Evolutionary conservation across 2,888 invertebrate species (phyloP).

Genomic region (Metalampra italica): DNA sequence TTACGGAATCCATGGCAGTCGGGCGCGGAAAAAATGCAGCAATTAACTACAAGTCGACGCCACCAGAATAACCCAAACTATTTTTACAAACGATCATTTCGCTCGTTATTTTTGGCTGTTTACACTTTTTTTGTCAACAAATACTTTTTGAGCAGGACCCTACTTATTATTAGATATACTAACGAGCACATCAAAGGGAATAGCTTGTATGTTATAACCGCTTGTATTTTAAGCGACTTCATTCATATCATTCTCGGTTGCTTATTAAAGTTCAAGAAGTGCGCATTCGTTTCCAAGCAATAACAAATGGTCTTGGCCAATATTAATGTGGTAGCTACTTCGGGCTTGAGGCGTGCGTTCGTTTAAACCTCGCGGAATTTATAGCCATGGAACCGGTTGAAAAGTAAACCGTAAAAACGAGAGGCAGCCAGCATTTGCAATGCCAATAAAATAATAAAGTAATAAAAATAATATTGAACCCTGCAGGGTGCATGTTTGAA

Average conservation of each 20-base stretch:
- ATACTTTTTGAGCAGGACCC: conserved; percentile 30
- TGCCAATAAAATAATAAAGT: conserved; percentile 68
- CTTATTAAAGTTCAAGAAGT: conserved; percentile 38
- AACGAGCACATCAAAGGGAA: conserved; percentile 43
- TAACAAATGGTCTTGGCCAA: conserved; percentile 57
- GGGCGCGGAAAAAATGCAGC: conserved; percentile 69
- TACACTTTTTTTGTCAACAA: conserved; percentile 52
- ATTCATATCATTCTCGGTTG: conserved; percentile 35
- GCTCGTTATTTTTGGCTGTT: conserved; percentile 63
- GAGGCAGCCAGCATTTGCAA: conserved; percentile 58
- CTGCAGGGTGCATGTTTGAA: conserved; percentile 48
- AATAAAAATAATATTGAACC: conserved; percentile 56
- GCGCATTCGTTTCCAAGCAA: conserved; percentile 36
- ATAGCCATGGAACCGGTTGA: conserved; percentile 52
- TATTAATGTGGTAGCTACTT: conserved; percentile 56
- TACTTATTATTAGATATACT: conserved; percentile 37
- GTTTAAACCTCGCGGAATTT: conserved; percentile 56
- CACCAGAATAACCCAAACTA: conserved; percentile 62
- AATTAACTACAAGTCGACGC: conserved; percentile 64
- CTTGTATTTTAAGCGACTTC: conserved; percentile 36
- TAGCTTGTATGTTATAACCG: conserved; percentile 23
- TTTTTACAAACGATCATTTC: conserved; percentile 62
- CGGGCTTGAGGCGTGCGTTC: conserved; percentile 48
- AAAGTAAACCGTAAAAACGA: conserved; percentile 66
- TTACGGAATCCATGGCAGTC: conserved; percentile 69